A percentile compares a stretch with the other conserved stretches of the same genome.
Evolutionary conservation across 2,113 vertebrate species (phyloP).

Genomic region (Carollia perspicillata): DNA sequence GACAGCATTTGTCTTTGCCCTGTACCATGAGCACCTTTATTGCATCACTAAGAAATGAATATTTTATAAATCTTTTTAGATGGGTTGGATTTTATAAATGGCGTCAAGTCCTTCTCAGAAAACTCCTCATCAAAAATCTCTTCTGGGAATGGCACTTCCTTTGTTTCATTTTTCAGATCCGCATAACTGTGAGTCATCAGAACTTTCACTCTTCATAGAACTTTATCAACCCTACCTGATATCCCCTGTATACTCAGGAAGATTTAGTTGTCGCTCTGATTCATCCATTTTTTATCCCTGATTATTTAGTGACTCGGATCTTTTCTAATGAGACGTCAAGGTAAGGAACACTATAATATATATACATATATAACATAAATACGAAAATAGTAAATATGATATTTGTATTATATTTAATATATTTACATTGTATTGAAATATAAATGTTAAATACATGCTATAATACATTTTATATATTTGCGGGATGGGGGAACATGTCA

Average conservation of each 20-base stretch:
- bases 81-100: not conserved
- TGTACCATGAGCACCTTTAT: not conserved
- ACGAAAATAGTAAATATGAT: not conserved
- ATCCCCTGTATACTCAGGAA: not conserved
- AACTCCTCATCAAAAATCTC: not conserved
- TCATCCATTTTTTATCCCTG: not conserved
- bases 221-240: not conserved
- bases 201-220: not conserved
- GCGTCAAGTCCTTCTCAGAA: not conserved
- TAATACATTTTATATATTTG: not conserved
- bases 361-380: not conserved
- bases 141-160: not conserved
- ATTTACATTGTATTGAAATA: not conserved
- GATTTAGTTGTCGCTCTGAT: not conserved
- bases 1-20: not conserved
- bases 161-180: not conserved
- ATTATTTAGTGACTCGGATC: not conserved
- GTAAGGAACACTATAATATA: not conserved
- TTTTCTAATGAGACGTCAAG: slow-evolving; percentile 1
- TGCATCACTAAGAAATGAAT: not conserved
- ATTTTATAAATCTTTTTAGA: not conserved
- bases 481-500: not conserved
- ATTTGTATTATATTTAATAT: not conserved
- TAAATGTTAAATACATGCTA: not conserved
- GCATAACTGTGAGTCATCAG: not conserved